Base-by-base conservation (phyloP, 2,797 vertebrate genomes). In the Leptoclinus maculatus region DNA sequence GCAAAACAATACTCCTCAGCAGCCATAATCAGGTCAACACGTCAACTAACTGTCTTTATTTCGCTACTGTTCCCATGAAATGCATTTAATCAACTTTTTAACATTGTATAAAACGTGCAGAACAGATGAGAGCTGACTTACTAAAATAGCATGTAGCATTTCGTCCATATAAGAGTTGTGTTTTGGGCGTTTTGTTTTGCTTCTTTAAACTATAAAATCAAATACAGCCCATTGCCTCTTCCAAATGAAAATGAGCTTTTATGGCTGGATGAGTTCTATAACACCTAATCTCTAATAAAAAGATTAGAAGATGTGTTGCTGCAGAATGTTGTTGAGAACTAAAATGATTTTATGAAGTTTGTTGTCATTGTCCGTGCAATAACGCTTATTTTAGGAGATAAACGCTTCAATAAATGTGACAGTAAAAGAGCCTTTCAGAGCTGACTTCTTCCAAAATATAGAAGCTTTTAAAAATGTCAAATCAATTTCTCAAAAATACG, bases 41-140 rank as follows among this genome's bases (percentile, higher is more conserved):
- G 43, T 16, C 27, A 54, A 59, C 13, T 63, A 60, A 47, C 19
- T 84, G 56, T 14, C 57, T 47, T 60, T 71, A 51, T 80, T 85
- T 57, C 29, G 1, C 36, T 39, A 12, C 14, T 64, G 9, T 41
- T 49, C 23, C 36, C 53, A 32, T 65, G 38, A 51, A 56, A 67
- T 32, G 10, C 1, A 34, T 58, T 53, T 57, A 11, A 67, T 68
- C 34, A 45, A 4, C n/a, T 23, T 12, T 74, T 63, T 49, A 51
- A n/a, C 21, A 36, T 54, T 38, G 64, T 47, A 25, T 16, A 41
- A 25, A 29, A 43, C 13, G n/a, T 34, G 49, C 53, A 38, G 12
- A 43, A 8, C 21, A 36, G 53, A 74, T 27, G 6, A 21, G 56
- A 43, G 27, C 17, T 45, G 32, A 45, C 23, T 51, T n/a, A 7